phyloP scores from a whole-genome alignment of 2,113 vertebrate species.

The Epinephelus cyanopodus region DNA sequence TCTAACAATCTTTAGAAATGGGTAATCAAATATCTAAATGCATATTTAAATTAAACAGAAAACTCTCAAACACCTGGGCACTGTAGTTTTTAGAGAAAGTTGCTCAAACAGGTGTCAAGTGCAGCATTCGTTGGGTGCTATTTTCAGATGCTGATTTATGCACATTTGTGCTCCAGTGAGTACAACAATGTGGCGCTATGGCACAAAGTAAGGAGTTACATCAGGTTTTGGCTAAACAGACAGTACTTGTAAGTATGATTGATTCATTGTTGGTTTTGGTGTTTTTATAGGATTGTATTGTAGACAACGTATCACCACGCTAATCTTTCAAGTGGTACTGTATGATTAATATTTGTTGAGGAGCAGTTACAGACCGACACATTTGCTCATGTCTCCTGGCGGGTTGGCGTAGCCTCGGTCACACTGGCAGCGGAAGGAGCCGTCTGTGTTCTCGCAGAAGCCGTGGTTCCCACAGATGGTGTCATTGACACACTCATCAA shows the following conservation, averaged over 20 bases:
- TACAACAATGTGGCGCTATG: neutral
- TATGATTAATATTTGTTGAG: neutral
- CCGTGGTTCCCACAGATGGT: conserved; percentile 84
- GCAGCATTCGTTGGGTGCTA: neutral
- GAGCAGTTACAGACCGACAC: conserved; percentile 78
- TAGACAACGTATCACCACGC: neutral
- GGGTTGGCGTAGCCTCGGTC: conserved; percentile 82
- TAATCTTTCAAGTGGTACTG: neutral
- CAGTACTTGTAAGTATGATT: neutral
- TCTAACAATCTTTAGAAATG: no score
- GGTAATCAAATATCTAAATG: no score
- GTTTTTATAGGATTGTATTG: neutral
- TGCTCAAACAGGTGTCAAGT: neutral
- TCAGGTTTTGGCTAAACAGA: neutral
- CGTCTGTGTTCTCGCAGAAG: conserved; percentile 85
- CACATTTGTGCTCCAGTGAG: neutral
- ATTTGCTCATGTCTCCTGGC: conserved; percentile 68
- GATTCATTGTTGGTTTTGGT: neutral
- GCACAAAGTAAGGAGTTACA: neutral
- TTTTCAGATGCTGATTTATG: neutral
- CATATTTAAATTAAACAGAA: no score
- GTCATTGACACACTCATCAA: conserved; percentile 83
- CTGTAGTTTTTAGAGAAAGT: conserved; percentile 3
- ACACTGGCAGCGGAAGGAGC: conserved; percentile 84
- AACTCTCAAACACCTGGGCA: neutral